Evolutionary conservation across 1,140 invertebrate genomes (phyloP), one percentile per base, ranked within the genome.

Genomic region (Magallana angulata): DNA sequence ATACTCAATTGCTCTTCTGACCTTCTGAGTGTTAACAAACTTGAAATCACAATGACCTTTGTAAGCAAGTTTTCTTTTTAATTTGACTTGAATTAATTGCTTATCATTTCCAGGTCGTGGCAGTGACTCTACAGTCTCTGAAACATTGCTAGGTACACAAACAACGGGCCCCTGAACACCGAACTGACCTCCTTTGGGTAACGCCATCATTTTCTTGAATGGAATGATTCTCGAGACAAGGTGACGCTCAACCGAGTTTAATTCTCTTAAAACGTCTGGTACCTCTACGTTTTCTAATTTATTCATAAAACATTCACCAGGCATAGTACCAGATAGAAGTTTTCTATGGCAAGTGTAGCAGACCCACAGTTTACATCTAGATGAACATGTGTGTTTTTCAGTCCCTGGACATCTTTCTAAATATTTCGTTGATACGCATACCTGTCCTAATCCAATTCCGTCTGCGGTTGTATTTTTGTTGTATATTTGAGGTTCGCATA

Each of bases 61-160:
- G 64, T 87, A 87, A 3, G 24, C n/a, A 14, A 84, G 18, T 76
- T 84, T 87, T 68, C 86, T 87, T 59, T 87, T 87, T 57, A 84
- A 18, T 58, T 87, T 84, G 24, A 60, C 59, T 68, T 48, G 84
- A 30, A 85, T 64, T 30, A 85, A 56, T 56, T 68, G 62, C 9
- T 85, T 85, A 18, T 84, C 64, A 71, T 59, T 59, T 68, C 71
- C 82, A 0, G 24, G 24, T 24, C 24, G 24, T 24, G 24, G 24
- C 24, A 24, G 24, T 24, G 24, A 24, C 0, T 24, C 24, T 24
- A 24, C 24, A 24, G 24, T 24, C 24, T 24, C 24, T 24, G 24
- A 24, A 24, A 24, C 24, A 24, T 24, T 24, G 24, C 24, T 24
- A 24, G 24, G 24, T 24, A 24, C 24, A 24, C 24, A 24, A 24